Evolutionary conservation across 2,888 invertebrate species (phyloP).

Genomic region (Ophion costatus): DNA sequence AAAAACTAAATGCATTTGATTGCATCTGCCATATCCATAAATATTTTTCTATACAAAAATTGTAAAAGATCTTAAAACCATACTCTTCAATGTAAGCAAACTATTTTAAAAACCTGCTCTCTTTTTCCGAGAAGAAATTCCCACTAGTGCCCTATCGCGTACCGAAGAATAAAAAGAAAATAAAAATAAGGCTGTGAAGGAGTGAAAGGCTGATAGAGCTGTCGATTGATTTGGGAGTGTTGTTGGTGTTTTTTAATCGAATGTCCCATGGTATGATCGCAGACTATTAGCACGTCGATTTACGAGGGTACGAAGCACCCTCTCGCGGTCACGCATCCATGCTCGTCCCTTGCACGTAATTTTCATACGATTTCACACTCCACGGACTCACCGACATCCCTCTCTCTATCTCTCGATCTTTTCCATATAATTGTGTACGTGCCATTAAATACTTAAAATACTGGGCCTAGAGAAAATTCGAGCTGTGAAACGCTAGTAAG

Average conservation of each 20-base stretch:
- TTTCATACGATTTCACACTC: slow-evolving; percentile 29
- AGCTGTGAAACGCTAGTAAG: slow-evolving; percentile 23
- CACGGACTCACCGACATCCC: slow-evolving; percentile 17
- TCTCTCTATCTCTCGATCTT: slow-evolving; percentile 7
- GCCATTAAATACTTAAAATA: slow-evolving; percentile 49
- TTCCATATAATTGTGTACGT: slow-evolving; percentile 38
- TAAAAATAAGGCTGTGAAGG: not conserved
- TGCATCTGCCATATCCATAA: too few species aligned
- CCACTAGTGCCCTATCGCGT: not conserved
- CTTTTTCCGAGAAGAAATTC: too few species aligned
- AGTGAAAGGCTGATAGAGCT: not conserved
- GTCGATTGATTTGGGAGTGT: not conserved
- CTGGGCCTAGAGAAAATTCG: slow-evolving; percentile 39
- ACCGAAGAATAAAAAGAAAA: not conserved
- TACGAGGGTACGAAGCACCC: slow-evolving; percentile 9
- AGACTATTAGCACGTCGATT: not conserved
- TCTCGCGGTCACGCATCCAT: slow-evolving; percentile 33
- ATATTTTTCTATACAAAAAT: too few species aligned
- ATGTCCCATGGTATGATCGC: not conserved
- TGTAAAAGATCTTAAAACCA: too few species aligned
- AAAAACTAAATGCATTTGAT: too few species aligned
- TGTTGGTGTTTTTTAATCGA: slow-evolving; percentile 4
- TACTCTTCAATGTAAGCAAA: too few species aligned
- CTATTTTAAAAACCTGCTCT: too few species aligned
- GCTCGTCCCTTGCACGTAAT: slow-evolving; percentile 27